Conservation (phyloP, 2,888 invertebrate species). For the Dorcus parallelipipedus region DNA sequence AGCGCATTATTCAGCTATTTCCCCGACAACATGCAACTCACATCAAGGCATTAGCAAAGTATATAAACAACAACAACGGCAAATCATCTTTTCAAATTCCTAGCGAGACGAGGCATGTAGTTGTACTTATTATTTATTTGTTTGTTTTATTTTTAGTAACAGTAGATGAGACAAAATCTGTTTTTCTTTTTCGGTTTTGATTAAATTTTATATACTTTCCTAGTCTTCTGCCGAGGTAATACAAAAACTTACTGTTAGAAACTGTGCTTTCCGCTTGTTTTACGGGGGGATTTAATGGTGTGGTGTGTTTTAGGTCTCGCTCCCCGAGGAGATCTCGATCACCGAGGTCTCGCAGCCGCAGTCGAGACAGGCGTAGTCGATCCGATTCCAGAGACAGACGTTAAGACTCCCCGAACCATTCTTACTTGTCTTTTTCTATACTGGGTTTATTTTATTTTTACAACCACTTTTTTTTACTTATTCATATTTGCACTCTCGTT, state of each 20-base stretch:
- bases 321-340: constrained; percentile 47
- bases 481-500: too few relatives aligned
- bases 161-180: too few relatives aligned
- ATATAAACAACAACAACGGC: constrained; percentile 5
- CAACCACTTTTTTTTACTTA: too few relatives aligned
- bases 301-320: constrained; percentile 43
- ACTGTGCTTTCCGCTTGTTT: background rate
- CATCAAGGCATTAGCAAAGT: constrained; percentile 11
- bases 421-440: too few relatives aligned
- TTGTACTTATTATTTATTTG: background rate
- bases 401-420: constrained; percentile 30
- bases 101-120: constrained; percentile 8
- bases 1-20: constrained; percentile 27
- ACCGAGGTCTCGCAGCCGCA: constrained; percentile 54
- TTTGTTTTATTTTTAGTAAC: background rate
- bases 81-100: constrained; percentile 3
- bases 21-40: constrained; percentile 29
- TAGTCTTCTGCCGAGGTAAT: constrained; percentile 13
- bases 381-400: constrained; percentile 59
- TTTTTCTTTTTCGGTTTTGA: background rate
- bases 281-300: constrained; percentile 1
- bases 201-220: constrained; percentile 1
- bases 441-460: too few relatives aligned
- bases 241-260: constrained; percentile 12
- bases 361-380: constrained; percentile 56